phyloP scores from a whole-genome alignment of 2,797 vertebrate species.

The Characodon lateralis region DNA sequence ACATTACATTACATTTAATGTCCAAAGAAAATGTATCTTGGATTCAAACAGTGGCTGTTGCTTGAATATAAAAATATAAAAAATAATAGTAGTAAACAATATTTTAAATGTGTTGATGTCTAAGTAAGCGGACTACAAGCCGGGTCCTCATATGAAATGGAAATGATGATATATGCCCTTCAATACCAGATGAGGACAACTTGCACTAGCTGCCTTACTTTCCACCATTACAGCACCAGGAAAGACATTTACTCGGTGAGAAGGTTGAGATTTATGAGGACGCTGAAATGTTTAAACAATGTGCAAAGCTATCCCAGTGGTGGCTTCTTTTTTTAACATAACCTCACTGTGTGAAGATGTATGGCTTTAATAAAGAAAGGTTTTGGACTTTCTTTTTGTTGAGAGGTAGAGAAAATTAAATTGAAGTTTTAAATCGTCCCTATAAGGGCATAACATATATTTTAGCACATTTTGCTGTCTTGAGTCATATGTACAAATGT shows the following conservation, averaged over 20 bases:
- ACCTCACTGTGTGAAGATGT: neutral
- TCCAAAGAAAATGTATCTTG: too few species aligned
- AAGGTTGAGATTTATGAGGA: neutral
- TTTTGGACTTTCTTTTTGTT: neutral
- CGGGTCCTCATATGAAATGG: neutral
- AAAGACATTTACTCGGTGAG: neutral
- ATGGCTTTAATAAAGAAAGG: neutral
- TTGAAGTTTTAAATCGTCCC: neutral
- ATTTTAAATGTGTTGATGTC: too few species aligned
- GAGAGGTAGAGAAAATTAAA: neutral
- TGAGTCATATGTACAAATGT: neutral
- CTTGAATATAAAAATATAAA: too few species aligned
- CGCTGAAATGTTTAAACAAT: neutral
- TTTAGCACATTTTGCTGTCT: neutral
- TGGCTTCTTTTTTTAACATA: neutral
- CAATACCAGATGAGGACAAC: neutral
- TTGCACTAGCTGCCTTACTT: neutral
- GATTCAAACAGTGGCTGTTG: too few species aligned
- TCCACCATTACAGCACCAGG: neutral
- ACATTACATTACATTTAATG: too few species aligned
- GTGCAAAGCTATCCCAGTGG: neutral
- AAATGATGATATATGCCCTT: too few species aligned
- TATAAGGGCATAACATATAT: neutral
- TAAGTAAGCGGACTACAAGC: neutral
- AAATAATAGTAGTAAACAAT: too few species aligned